Conservation (phyloP, 2,113 vertebrate genomes). For the Bagarius yarrelli region DNA sequence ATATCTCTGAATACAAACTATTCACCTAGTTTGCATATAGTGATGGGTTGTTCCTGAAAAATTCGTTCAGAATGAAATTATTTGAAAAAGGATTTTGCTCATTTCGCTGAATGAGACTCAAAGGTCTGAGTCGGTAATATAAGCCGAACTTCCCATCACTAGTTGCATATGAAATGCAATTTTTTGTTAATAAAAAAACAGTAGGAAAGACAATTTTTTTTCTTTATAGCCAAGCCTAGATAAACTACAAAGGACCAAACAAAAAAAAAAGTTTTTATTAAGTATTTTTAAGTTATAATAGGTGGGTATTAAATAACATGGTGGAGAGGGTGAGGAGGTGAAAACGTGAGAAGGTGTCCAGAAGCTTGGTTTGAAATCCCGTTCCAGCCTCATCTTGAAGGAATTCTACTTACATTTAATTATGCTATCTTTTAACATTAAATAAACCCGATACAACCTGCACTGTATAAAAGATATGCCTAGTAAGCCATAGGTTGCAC, state of each 20-base stretch:
- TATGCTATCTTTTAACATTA: background rate
- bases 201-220: too few relatives aligned
- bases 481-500: background rate
- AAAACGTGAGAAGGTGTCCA: background rate
- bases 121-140: too few relatives aligned
- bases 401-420: background rate
- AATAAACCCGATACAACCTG: background rate
- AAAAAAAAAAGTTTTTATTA: too few relatives aligned
- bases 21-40: background rate
- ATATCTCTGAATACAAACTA: slow-evolving; percentile 35
- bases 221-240: too few relatives aligned
- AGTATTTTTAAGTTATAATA: background rate
- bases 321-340: background rate
- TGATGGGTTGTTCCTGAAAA: too few relatives aligned
- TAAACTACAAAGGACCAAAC: too few relatives aligned
- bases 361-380: background rate
- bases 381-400: background rate
- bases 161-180: too few relatives aligned
- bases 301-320: background rate
- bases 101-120: too few relatives aligned
- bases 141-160: too few relatives aligned
- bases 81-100: too few relatives aligned
- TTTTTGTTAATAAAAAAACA: too few relatives aligned
- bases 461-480: background rate
- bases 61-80: too few relatives aligned